These are phyloP conservation scores for Yponomeuta evonymella DNA, from an alignment of 2,888 invertebrate genomes.

Conservation along the genomic window DNA sequence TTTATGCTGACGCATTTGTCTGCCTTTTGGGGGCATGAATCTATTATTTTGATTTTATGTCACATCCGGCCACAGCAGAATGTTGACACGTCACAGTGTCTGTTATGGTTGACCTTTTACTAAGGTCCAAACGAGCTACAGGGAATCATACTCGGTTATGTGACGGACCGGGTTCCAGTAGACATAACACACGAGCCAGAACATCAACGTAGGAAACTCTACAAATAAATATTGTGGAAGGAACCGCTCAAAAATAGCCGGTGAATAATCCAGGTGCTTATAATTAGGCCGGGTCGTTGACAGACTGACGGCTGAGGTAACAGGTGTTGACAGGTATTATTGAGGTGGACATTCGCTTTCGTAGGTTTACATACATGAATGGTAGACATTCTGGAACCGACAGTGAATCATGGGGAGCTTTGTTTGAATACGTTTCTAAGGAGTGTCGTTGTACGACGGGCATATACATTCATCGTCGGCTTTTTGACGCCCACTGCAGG, in stretches of 20 bases:
- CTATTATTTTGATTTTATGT: too few species aligned
- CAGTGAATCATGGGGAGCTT: not conserved
- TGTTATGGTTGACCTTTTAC: too few species aligned
- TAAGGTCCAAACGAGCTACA: too few species aligned
- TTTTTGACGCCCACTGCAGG: too few species aligned
- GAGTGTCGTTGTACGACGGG: too few species aligned
- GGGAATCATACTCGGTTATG: too few species aligned
- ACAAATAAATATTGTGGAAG: not conserved
- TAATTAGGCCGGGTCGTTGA: conserved; percentile 37
- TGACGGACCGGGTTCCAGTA: not conserved
- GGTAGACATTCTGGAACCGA: not conserved
- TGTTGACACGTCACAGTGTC: too few species aligned
- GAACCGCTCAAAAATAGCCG: not conserved
- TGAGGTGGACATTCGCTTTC: not conserved
- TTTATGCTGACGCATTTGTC: too few species aligned
- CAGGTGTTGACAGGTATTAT: conserved; percentile 1
- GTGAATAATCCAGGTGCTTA: conserved; percentile 19
- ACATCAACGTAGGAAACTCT: not conserved
- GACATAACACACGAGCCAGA: not conserved
- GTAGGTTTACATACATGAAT: not conserved
- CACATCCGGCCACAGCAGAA: too few species aligned
- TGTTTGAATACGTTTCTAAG: too few species aligned
- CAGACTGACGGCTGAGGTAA: conserved; percentile 25
- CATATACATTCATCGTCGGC: too few species aligned
- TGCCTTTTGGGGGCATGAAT: too few species aligned